These are phyloP conservation scores for Chunga burmeisteri DNA, from an alignment of 2,113 vertebrate genomes.

Conservation along the genomic window DNA sequence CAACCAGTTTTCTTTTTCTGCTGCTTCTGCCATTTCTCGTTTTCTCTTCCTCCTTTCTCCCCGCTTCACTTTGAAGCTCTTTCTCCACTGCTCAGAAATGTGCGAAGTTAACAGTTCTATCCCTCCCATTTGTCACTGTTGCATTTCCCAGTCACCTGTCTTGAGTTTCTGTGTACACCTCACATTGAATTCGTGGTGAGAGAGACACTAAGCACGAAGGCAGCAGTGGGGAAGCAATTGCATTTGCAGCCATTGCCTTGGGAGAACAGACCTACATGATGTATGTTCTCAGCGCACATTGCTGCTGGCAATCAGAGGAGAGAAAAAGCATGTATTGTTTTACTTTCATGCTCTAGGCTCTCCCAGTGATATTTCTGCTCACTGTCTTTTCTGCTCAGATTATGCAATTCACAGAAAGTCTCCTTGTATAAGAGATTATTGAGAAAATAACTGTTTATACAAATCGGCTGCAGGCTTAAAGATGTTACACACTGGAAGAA, in stretches of 20 bases:
- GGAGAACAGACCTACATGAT: not conserved
- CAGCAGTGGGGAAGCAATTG: not conserved
- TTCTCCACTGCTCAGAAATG: not conserved
- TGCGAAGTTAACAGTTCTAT: not conserved
- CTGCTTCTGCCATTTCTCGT: not conserved
- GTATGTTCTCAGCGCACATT: not conserved
- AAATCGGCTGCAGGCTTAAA: not conserved
- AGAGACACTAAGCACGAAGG: not conserved
- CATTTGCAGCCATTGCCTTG: not conserved
- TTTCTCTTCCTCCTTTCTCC: not conserved
- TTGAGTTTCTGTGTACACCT: not conserved
- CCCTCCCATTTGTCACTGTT: not conserved
- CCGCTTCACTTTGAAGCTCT: not conserved
- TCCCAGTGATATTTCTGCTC: not conserved
- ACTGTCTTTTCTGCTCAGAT: not conserved
- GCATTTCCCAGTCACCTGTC: not conserved
- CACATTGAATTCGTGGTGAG: fast-evolving
- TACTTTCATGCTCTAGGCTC: not conserved
- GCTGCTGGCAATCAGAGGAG: not conserved
- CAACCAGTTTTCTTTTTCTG: not conserved
- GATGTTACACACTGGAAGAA: not conserved
- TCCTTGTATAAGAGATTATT: not conserved
- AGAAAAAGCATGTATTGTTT: not conserved
- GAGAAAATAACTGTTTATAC: conserved; percentile 1
- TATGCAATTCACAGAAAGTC: not conserved